Evolutionary conservation across 2,113 vertebrate genomes (phyloP).

Genomic region (Poicephalus gulielmi): DNA sequence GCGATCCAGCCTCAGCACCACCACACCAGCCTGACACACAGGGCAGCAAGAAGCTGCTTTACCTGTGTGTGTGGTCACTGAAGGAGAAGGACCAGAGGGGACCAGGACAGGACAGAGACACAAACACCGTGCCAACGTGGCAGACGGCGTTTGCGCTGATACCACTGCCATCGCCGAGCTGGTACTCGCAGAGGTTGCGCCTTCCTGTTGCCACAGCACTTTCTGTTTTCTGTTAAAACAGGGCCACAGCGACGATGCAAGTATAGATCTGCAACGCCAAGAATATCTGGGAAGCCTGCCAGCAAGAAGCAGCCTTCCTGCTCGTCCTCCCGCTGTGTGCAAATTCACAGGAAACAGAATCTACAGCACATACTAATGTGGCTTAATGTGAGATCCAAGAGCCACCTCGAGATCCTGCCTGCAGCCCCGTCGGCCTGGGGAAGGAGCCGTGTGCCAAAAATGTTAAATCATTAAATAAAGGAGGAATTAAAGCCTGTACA

Average conservation of each 20-base stretch:
- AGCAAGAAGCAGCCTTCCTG: constrained; percentile 57
- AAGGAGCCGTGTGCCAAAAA: neutral
- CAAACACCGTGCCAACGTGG: accelerated
- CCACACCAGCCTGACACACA: accelerated
- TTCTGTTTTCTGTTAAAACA: constrained; percentile 37
- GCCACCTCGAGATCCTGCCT: constrained; percentile 15
- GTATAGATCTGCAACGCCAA: constrained; percentile 5
- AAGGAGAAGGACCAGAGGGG: neutral
- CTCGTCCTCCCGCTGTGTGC: constrained; percentile 45
- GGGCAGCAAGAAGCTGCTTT: neutral
- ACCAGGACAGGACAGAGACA: neutral
- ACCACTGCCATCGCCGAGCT: accelerated
- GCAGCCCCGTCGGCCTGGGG: neutral
- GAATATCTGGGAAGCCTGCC: constrained; percentile 47
- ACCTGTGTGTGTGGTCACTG: accelerated
- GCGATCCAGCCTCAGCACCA: accelerated
- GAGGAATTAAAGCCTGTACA: neutral
- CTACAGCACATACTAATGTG: constrained; percentile 28
- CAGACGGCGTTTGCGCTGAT: accelerated
- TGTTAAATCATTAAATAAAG: neutral
- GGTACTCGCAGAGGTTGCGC: neutral
- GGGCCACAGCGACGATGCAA: neutral
- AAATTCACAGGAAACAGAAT: constrained; percentile 42
- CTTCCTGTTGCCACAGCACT: constrained; percentile 9
- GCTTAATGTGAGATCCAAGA: constrained; percentile 11